Base-by-base conservation (phyloP, 2,113 vertebrate genomes). In the Rhagologus leucostigma region DNA sequence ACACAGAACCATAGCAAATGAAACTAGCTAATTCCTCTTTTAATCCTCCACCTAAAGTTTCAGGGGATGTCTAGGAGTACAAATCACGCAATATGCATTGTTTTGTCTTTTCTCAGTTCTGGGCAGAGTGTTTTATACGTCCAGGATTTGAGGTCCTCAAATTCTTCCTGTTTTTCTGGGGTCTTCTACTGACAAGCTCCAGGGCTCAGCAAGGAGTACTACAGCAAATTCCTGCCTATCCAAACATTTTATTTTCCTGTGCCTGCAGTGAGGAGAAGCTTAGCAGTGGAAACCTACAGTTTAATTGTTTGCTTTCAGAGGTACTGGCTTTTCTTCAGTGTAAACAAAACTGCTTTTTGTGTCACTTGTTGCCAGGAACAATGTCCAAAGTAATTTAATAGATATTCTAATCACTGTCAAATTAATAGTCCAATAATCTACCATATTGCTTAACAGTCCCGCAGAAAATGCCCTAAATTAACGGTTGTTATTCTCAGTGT, bases 291-390 rank as follows among this genome's bases (percentile, higher is more conserved):
- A 96, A 94, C 67, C 59, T 86, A 52, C n/a, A 83, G 50, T 90
- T 97, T 84, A 81, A 84, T 84, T 90, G 79, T 90, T 94, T 97
- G 76, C 13, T 73, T 88, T 57, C 79, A 84, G 75, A 83, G 85
- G 37, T 88, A 89, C 37, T 69, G 55, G 75, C 41, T 92, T 96
- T 85, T 29, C 46, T 88, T 96, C 75, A 88, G 37, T 35, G 76
- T 90, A 93, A 95, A 93, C 75, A 93, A 80, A 91, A 76, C 71
- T 56, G 46, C 8, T 57, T 94, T 85, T 77, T 88, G 60, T 73
- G 92, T 73, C 50, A 83, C 83, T 92, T 83, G 49, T 90, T 90
- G 41, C 67, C 79, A 93, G 68, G 93, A 94, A 77, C 46, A 83
- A 83, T 29, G n/a, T 85, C 42, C 50, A 46, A 80, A 93, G 22